Evolutionary conservation across 2,797 vertebrate genomes (phyloP), one percentile per base, ranked within the genome.

Genomic region (Leptoclinus maculatus): DNA sequence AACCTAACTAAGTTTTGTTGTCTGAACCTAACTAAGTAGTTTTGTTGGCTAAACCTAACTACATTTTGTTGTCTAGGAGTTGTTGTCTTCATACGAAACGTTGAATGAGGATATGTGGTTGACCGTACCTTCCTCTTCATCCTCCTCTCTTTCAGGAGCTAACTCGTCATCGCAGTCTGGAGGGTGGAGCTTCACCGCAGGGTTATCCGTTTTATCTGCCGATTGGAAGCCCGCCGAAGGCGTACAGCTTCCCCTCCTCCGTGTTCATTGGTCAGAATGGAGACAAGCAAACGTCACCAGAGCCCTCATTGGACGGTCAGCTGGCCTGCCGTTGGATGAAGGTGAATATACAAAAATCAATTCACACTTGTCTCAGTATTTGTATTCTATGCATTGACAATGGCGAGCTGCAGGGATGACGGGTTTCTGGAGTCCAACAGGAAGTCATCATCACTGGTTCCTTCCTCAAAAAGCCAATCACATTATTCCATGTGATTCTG

Each of bases 241-340:
- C 94, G 19, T 93, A 96, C 91, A 96, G 95, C 79, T 94, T 98
- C 67, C 96, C 97, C 9, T 91, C 96, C 1, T 91, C 97, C 0
- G 88, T 96, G 87, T 96, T 98, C 86, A 93, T 95, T 49, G 91
- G 94, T 6, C 90, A 95, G 17, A 85, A 91, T 66, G 95, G 96
- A 91, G 97, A 98, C 87, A 97, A 95, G 71, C 93, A 93, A 17
- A 92, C 95, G 43, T 95, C 96, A 10, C 92, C 96, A 0, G 97
- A 97, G 85, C 92, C 95, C 74, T 96, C 95, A 0, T 87, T 92
- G 49, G 96, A 96, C 2, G 96, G 96, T 87, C 97, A 97, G 94
- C 95, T 97, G 66, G 92, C 96, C 84, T 98, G 97, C 79, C 95
- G 95, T 54, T 98, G 97, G 97, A 95, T 94, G 79, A 98, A 97